phyloP scores from a whole-genome alignment of 2,113 vertebrate genomes.

The Gasterosteus nipponicus region DNA sequence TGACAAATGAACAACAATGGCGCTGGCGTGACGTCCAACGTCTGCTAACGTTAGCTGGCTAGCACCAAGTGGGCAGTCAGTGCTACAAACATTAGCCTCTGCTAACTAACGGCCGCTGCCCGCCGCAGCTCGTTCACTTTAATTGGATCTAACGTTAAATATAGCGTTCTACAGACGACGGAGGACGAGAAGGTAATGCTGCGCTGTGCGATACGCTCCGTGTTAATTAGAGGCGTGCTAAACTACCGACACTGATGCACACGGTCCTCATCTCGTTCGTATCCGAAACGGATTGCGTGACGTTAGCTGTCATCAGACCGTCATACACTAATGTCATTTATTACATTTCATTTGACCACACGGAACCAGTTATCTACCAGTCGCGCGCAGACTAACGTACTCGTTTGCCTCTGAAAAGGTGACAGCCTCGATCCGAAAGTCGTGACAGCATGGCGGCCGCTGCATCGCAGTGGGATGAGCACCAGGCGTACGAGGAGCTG shows the following conservation, averaged over 20 bases:
- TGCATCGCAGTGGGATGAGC: conserved; percentile 76
- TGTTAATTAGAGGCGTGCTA: background rate
- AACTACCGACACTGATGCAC: background rate
- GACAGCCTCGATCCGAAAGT: background rate
- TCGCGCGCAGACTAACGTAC: background rate
- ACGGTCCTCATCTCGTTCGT: background rate
- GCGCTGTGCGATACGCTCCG: accelerated
- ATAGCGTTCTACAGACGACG: background rate
- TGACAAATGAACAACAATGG: too few relatives aligned
- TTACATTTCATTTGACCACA: background rate
- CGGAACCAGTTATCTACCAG: background rate
- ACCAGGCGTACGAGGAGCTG: conserved; percentile 83
- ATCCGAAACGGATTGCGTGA: background rate
- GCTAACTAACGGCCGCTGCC: background rate
- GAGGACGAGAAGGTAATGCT: background rate
- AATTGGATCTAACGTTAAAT: too few relatives aligned
- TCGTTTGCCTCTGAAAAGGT: background rate
- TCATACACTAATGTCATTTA: background rate
- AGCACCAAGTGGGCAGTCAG: background rate
- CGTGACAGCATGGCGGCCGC: conserved; percentile 64
- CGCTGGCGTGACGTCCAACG: background rate
- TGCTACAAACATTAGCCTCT: conserved; percentile 10
- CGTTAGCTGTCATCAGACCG: background rate
- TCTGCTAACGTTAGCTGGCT: background rate
- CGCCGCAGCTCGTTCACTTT: too few relatives aligned